Percentiles rank a stretch among this genome's conserved stretches.
phyloP scores from a whole-genome alignment of 2,113 vertebrate genomes.

The Thunnus thynnus region DNA sequence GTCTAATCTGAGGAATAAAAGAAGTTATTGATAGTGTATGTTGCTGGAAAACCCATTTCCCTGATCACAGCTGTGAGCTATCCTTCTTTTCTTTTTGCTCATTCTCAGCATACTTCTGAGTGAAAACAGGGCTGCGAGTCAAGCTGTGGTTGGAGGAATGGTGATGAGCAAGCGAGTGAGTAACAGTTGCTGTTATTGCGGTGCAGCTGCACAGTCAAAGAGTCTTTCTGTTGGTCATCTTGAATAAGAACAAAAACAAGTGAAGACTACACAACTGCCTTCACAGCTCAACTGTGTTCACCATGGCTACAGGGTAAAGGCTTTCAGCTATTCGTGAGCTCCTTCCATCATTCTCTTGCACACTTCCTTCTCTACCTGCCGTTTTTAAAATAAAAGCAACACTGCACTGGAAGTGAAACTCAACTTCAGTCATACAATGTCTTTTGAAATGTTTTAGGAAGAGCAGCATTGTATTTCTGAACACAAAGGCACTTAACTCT shows the following conservation, averaged over 20 bases:
- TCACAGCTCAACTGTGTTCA: constrained; percentile 36
- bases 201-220: constrained; percentile 80
- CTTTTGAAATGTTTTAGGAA: constrained; percentile 22
- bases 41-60: background rate
- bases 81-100: background rate
- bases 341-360: constrained; percentile 12
- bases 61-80: background rate
- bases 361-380: background rate
- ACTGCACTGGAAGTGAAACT: background rate
- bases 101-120: constrained; percentile 23
- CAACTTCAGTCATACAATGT: constrained; percentile 13
- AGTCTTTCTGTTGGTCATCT: constrained; percentile 70
- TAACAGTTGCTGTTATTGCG: constrained; percentile 51
- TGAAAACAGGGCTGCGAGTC: constrained; percentile 37
- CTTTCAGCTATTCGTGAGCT: constrained; percentile 46
- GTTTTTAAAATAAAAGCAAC: background rate
- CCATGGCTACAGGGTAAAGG: constrained; percentile 56
- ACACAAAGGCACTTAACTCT: constrained; percentile 23
- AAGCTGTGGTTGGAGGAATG: constrained; percentile 31
- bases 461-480: background rate
- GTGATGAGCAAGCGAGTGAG: constrained; percentile 48
- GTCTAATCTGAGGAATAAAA: background rate
- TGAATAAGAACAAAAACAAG: constrained; percentile 24
- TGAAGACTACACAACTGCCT: constrained; percentile 40
- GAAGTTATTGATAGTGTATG: background rate